Percentiles rank a stretch among this genome's conserved stretches.
Evolutionary conservation across 1,140 invertebrate genomes (phyloP).

Genomic region (Archegozetes longisetosus): DNA sequence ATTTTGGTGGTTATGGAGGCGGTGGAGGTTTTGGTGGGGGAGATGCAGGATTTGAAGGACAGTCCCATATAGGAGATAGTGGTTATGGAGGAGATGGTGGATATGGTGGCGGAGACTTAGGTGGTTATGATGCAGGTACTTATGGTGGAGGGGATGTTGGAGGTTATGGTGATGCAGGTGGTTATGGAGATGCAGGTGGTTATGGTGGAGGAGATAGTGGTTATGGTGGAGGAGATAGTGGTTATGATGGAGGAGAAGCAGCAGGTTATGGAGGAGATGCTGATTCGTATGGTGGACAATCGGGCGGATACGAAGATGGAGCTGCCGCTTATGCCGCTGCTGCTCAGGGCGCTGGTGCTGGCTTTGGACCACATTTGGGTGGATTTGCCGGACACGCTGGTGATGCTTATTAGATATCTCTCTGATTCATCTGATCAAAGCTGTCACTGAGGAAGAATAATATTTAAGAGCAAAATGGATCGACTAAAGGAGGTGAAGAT

Average conservation of each 20-base stretch:
- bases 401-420: too few relatives aligned
- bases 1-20: not conserved
- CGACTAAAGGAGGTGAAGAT: too few relatives aligned
- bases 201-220: not conserved
- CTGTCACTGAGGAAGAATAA: too few relatives aligned
- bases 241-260: not conserved
- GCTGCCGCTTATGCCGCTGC: not conserved
- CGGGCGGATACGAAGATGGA: not conserved
- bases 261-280: not conserved
- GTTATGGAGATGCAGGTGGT: not conserved
- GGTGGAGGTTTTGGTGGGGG: not conserved
- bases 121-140: not conserved
- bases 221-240: conserved; percentile 25
- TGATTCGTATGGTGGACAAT: not conserved
- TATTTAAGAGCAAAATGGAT: too few relatives aligned
- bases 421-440: too few relatives aligned
- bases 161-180: not conserved
- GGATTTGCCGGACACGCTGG: too few relatives aligned
- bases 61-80: too few relatives aligned
- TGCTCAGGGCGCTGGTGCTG: not conserved
- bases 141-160: too few relatives aligned
- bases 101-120: not conserved
- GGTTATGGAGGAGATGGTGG: not conserved
- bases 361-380: not conserved
- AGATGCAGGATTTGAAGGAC: too few relatives aligned